A percentile compares a stretch with the other conserved stretches of the same genome.
phyloP scores from a whole-genome alignment of 2,113 vertebrate species.

The Lophochroa leadbeateri region DNA sequence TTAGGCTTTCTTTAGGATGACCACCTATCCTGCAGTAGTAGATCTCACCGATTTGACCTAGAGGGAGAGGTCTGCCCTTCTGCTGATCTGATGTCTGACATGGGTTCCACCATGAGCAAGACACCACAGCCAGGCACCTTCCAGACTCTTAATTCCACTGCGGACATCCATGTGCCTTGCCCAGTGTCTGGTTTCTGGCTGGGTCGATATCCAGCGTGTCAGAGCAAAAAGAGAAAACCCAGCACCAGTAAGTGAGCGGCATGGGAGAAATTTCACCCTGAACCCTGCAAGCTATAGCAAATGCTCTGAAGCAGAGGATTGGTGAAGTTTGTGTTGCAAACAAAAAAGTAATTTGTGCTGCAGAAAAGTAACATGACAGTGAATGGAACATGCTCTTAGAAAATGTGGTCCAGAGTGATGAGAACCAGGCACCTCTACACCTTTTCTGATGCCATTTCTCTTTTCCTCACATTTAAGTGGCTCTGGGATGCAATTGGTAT shows the following conservation, averaged over 20 bases:
- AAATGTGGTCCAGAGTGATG: background rate
- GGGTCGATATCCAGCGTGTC: background rate
- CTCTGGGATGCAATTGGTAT: background rate
- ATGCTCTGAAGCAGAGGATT: background rate
- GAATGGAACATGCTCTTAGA: background rate
- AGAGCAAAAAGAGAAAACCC: background rate
- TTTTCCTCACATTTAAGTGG: background rate
- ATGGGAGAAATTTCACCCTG: background rate
- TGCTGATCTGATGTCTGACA: fast-evolving
- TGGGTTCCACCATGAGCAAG: background rate
- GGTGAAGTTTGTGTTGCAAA: background rate
- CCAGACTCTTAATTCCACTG: background rate
- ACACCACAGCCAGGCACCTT: background rate
- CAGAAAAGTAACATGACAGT: background rate
- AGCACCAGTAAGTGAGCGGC: background rate
- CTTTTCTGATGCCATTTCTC: background rate
- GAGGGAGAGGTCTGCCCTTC: background rate
- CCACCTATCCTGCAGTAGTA: background rate
- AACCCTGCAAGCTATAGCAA: background rate
- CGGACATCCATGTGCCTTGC: background rate
- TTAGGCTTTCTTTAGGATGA: background rate
- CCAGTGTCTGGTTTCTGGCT: background rate
- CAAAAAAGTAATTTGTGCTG: background rate
- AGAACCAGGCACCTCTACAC: background rate
- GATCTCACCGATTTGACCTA: background rate